Percentiles rank a stretch among this genome's conserved stretches.
Conservation (phyloP, 2,888 invertebrate species). For the Dicycla oo region DNA sequence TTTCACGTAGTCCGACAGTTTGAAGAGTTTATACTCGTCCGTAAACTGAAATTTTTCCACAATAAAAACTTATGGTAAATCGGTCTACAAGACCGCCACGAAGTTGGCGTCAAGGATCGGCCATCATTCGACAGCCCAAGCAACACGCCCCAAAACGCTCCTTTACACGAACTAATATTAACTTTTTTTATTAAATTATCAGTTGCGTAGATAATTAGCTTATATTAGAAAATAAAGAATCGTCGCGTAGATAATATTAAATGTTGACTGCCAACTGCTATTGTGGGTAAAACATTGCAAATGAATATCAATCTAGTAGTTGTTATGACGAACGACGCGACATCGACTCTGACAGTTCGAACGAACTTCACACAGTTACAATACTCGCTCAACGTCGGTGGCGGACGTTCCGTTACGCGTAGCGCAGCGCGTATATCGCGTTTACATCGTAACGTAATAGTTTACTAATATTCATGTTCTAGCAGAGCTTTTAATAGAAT, state of each 20-base stretch:
- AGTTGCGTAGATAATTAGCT: background rate
- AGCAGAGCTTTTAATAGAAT: background rate
- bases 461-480: too few relatives aligned
- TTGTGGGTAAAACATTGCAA: background rate
- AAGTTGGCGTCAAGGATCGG: slow-evolving; percentile 82
- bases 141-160: slow-evolving; percentile 79
- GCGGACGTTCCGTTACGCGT: slow-evolving; percentile 40
- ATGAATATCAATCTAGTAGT: background rate
- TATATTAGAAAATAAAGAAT: background rate
- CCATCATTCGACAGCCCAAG: slow-evolving; percentile 79
- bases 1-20: slow-evolving; percentile 85
- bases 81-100: slow-evolving; percentile 80
- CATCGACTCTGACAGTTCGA: background rate
- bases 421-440: background rate
- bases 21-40: slow-evolving; percentile 77
- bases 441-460: background rate
- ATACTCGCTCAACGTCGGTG: slow-evolving; percentile 1
- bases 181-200: background rate
- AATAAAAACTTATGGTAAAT: slow-evolving; percentile 76
- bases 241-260: too few relatives aligned
- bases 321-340: background rate
- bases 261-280: background rate
- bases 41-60: slow-evolving; percentile 74
- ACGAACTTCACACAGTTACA: slow-evolving; percentile 45
- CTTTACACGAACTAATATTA: slow-evolving; percentile 51